These are phyloP conservation scores for Anas platyrhynchos DNA, from an alignment of 2,113 vertebrate species.

Conservation along the genomic window DNA sequence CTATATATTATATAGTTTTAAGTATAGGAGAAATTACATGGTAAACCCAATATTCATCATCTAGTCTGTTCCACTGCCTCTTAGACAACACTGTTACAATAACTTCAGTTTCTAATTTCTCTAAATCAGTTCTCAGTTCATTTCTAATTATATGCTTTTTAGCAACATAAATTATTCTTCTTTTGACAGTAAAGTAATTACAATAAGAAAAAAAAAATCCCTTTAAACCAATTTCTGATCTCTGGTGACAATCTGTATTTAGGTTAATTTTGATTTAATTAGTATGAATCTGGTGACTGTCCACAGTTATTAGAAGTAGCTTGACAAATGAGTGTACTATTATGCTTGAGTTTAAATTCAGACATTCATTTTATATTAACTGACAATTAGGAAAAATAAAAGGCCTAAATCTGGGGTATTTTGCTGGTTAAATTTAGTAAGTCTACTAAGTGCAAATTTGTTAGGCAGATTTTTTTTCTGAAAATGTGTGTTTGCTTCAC, in stretches of 20 bases:
- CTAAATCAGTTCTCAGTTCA: background rate
- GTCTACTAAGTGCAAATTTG: background rate
- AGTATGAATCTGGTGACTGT: background rate
- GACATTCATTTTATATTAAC: background rate
- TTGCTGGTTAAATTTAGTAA: background rate
- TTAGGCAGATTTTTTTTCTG: background rate
- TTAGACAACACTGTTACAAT: background rate
- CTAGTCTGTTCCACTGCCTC: background rate
- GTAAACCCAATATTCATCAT: background rate
- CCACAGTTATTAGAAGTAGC: background rate
- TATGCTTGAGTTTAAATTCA: background rate
- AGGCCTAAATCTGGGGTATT: background rate
- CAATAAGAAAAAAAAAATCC: background rate
- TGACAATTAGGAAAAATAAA: background rate
- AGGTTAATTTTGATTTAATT: background rate
- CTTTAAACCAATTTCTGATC: background rate
- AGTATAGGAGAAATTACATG: background rate
- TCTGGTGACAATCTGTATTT: background rate
- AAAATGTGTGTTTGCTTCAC: background rate
- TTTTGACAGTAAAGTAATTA: background rate
- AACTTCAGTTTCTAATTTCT: background rate
- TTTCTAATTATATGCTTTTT: background rate
- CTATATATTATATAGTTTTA: background rate
- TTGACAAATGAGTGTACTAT: background rate
- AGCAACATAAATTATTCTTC: background rate